phyloP scores from a whole-genome alignment of 2,797 vertebrate genomes.

The Cichlasoma orientale region DNA sequence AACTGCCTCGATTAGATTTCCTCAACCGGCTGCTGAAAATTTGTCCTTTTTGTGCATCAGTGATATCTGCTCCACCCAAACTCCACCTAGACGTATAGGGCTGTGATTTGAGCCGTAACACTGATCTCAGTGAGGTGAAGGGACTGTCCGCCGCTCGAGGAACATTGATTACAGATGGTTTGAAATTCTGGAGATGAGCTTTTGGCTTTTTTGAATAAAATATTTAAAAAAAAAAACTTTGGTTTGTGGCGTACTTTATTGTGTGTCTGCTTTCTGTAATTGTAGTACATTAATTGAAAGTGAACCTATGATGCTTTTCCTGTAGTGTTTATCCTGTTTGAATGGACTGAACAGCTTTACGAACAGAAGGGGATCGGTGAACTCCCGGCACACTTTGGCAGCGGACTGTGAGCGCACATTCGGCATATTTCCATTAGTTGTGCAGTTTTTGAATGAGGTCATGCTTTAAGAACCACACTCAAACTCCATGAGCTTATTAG shows the following conservation, averaged over 20 bases:
- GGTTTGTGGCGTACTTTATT: not conserved
- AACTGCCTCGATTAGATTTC: not conserved
- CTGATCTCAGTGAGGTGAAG: not conserved
- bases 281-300: not conserved
- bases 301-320: not conserved
- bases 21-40: not conserved
- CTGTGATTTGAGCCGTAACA: constrained; percentile 25
- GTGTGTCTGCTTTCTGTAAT: not conserved
- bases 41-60: not conserved
- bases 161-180: constrained; percentile 82
- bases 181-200: constrained; percentile 72
- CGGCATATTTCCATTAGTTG: too few species aligned
- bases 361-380: not conserved
- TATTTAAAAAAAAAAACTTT: constrained; percentile 72
- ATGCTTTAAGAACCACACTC: not conserved
- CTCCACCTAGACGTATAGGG: not conserved
- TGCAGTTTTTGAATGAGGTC: too few species aligned
- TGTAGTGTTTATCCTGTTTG: not conserved
- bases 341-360: not conserved
- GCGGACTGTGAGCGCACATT: too few species aligned
- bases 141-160: constrained; percentile 37
- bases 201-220: constrained; percentile 84
- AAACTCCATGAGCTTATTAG: not conserved
- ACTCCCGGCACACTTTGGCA: not conserved
- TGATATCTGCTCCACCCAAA: not conserved